Conservation (phyloP, 2,888 invertebrate genomes). For the Agriotes lineatus region DNA sequence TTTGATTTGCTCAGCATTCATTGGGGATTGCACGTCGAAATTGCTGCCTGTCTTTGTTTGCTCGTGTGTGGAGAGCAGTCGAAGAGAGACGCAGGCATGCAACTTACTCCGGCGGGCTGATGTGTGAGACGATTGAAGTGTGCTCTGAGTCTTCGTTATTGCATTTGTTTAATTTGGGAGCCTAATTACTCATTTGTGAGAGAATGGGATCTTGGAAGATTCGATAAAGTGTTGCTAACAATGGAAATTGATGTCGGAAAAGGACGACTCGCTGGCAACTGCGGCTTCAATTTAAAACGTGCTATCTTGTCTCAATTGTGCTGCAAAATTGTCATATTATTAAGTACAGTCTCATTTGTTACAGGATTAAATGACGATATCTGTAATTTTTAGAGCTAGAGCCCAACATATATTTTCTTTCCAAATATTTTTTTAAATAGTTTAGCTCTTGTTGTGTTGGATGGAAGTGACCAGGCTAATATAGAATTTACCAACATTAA, state of each 20-base stretch:
- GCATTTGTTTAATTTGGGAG: conserved; percentile 43
- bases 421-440: too few relatives aligned
- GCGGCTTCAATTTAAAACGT: too few relatives aligned
- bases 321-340: background rate
- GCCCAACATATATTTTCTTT: too few relatives aligned
- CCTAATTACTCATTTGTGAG: conserved; percentile 43
- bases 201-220: conserved; percentile 31
- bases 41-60: conserved; percentile 32
- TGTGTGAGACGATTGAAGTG: conserved; percentile 39
- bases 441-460: too few relatives aligned
- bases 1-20: conserved; percentile 61
- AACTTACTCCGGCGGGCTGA: conserved; percentile 2
- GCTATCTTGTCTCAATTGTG: too few relatives aligned
- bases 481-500: too few relatives aligned
- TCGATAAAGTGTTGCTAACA: conserved; percentile 21
- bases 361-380: too few relatives aligned
- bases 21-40: conserved; percentile 33
- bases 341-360: too few relatives aligned
- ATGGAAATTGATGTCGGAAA: conserved; percentile 3
- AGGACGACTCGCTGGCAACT: too few relatives aligned
- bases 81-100: conserved; percentile 23
- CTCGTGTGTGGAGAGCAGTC: background rate
- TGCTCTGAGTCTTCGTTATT: conserved; percentile 41
- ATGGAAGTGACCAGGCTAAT: too few relatives aligned
- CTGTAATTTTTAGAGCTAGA: too few relatives aligned